phyloP scores from a whole-genome alignment of 1,140 invertebrate genomes.

The Oscheius sp. region DNA sequence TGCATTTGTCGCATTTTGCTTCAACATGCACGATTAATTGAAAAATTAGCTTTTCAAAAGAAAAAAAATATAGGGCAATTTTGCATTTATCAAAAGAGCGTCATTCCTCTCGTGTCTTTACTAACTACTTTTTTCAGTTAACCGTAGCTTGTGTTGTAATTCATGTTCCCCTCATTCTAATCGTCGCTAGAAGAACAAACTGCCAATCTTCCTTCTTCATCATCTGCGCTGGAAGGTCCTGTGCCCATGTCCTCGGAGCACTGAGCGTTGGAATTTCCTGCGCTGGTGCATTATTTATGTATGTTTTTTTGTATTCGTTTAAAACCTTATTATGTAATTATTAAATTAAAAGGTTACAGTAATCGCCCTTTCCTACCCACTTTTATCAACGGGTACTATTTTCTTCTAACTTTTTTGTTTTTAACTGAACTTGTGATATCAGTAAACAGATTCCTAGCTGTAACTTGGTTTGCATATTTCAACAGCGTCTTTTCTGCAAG shows the following conservation, averaged over 20 bases:
- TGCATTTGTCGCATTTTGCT: no score
- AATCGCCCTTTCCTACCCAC: neutral
- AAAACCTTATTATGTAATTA: neutral
- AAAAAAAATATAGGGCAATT: no score
- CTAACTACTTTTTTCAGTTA: neutral
- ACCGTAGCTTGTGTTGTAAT: neutral
- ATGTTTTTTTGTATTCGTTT: no score
- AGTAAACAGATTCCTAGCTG: neutral
- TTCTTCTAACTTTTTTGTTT: neutral
- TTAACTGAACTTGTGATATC: neutral
- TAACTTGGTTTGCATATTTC: neutral
- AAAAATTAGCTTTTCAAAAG: no score
- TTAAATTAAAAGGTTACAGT: neutral
- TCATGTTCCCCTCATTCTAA: neutral
- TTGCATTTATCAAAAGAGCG: no score
- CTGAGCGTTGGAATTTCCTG: neutral
- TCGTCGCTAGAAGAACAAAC: neutral
- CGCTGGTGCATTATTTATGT: neutral
- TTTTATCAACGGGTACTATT: conserved; percentile 4
- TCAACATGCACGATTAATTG: no score
- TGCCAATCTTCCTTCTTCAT: neutral
- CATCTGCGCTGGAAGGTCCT: neutral
- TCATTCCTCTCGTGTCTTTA: no score
- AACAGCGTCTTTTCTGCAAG: neutral
- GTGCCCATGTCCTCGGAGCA: neutral